Evolutionary conservation across 2,888 invertebrate species (phyloP).

Genomic region (Morinoia aosen): DNA sequence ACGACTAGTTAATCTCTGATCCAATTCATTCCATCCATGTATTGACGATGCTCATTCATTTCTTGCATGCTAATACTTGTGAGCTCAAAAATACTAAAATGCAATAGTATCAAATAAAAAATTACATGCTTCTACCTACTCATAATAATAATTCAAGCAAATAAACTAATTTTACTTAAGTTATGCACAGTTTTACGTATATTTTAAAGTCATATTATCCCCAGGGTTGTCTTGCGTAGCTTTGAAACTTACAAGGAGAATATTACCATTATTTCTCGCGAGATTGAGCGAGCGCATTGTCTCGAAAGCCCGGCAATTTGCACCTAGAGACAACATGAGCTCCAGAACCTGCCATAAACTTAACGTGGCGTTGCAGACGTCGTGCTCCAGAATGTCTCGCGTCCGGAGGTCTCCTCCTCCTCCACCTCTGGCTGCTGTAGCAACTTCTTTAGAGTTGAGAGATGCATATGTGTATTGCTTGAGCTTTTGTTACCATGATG

Average conservation of each 20-base stretch:
- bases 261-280: not conserved
- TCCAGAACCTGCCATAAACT: not conserved
- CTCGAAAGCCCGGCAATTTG: not conserved
- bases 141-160: too few relatives aligned
- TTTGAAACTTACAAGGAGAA: not conserved
- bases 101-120: not conserved
- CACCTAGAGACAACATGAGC: not conserved
- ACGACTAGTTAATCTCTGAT: not conserved
- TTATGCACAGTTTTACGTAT: too few relatives aligned
- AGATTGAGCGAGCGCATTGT: not conserved
- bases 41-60: not conserved
- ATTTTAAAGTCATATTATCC: not conserved
- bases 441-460: not conserved
- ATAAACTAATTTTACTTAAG: too few relatives aligned
- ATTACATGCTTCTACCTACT: too few relatives aligned
- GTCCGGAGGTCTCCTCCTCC: not conserved
- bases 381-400: slow-evolving; percentile 40
- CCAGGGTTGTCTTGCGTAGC: not conserved
- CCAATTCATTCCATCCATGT: not conserved
- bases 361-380: slow-evolving; percentile 43
- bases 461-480: too few relatives aligned
- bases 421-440: not conserved
- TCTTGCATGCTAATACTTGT: not conserved
- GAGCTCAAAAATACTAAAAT: not conserved
- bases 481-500: too few relatives aligned